A percentile compares a stretch with the other conserved stretches of the same genome.
Conservation (phyloP, 2,888 invertebrate species). For the Apamea crenata region DNA sequence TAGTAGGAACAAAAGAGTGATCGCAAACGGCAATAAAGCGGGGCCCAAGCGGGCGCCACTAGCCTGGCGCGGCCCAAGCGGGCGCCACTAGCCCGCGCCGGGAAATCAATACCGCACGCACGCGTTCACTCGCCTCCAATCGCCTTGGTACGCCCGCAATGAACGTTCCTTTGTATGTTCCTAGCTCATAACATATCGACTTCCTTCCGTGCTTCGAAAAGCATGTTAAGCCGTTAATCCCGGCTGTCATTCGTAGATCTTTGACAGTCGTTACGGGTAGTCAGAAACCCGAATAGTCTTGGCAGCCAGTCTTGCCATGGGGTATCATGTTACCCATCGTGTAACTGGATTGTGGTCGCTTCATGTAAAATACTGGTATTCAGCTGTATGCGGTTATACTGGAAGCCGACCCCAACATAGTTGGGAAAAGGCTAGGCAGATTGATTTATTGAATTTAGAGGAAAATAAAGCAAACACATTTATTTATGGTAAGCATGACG, state of each 20-base stretch:
- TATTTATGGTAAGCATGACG: neutral
- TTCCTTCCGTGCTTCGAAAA: neutral
- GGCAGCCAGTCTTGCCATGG: neutral
- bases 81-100: constrained; percentile 39
- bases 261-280: neutral
- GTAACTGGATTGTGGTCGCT: neutral
- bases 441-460: neutral
- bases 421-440: neutral
- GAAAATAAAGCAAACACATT: neutral
- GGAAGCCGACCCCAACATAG: neutral
- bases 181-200: neutral
- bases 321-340: neutral
- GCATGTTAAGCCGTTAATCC: neutral
- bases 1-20: constrained; percentile 30
- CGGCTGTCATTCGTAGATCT: neutral
- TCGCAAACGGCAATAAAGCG: constrained; percentile 40
- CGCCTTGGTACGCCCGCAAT: constrained; percentile 5
- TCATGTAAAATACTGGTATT: neutral
- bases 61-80: constrained; percentile 36
- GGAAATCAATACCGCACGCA: constrained; percentile 64
- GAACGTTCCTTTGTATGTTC: constrained; percentile 40
- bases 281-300: neutral
- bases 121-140: constrained; percentile 32
- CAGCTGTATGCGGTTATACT: neutral
- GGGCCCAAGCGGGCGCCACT: constrained; percentile 42